A percentile compares a stretch with the other conserved stretches of the same genome.
These are phyloP conservation scores for Asbolus verrucosus DNA, from an alignment of 1,140 invertebrate genomes.

Conservation along the genomic window DNA sequence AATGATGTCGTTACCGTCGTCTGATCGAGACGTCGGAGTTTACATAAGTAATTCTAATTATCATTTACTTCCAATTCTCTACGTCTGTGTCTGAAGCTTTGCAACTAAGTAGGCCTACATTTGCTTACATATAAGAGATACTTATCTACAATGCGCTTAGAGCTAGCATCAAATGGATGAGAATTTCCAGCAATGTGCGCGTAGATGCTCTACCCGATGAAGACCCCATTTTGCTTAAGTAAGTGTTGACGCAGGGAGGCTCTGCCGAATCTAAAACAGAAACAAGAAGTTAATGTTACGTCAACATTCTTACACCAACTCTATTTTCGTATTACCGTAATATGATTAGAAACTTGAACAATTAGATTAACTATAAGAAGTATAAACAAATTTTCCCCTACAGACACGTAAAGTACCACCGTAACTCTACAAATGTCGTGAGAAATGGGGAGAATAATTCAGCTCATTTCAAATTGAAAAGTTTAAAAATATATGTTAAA, in stretches of 20 bases:
- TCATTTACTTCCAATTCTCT: slow-evolving; percentile 28
- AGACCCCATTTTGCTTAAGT: slow-evolving; percentile 58
- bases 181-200: slow-evolving; percentile 19
- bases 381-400: too few relatives aligned
- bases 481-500: too few relatives aligned
- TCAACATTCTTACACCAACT: slow-evolving; percentile 19
- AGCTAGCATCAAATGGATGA: slow-evolving; percentile 38
- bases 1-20: slow-evolving; percentile 3
- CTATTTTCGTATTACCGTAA: slow-evolving; percentile 32
- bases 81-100: slow-evolving; percentile 38
- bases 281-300: slow-evolving; percentile 32
- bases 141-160: slow-evolving; percentile 42
- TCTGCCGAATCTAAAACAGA: slow-evolving; percentile 58
- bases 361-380: slow-evolving; percentile 1
- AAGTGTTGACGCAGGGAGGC: slow-evolving; percentile 58
- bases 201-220: slow-evolving; percentile 39
- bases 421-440: too few relatives aligned
- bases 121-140: slow-evolving; percentile 39
- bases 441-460: too few relatives aligned
- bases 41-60: slow-evolving; percentile 26
- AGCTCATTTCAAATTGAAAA: too few relatives aligned
- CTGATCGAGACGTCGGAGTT: slow-evolving; percentile 6
- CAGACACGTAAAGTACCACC: too few relatives aligned
- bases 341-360: slow-evolving; percentile 4
- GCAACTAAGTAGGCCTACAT: slow-evolving; percentile 37